Evolutionary conservation across 2,888 invertebrate species (phyloP).

Genomic region (Perizoma affinitatum): DNA sequence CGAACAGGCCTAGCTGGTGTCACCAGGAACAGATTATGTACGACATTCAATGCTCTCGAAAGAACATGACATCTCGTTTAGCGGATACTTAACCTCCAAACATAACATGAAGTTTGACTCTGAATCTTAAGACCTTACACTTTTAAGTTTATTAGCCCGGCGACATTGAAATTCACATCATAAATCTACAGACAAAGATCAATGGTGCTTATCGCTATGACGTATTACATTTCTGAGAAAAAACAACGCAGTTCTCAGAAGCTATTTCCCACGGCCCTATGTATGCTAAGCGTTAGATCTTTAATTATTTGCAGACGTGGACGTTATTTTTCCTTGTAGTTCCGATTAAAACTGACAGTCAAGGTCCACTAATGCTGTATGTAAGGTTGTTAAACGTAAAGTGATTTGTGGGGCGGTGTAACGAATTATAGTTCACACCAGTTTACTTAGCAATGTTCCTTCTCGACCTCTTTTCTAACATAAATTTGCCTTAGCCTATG

Average conservation of each 20-base stretch:
- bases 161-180: slow-evolving; percentile 18
- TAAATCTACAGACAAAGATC: slow-evolving; percentile 18
- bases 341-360: slow-evolving; percentile 16
- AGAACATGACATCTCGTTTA: too few relatives aligned
- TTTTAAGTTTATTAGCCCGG: slow-evolving; percentile 10
- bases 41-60: too few relatives aligned
- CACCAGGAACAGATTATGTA: too few relatives aligned
- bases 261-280: slow-evolving; percentile 61
- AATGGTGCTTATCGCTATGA: slow-evolving; percentile 36
- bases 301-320: slow-evolving; percentile 32
- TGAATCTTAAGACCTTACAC: slow-evolving; percentile 7
- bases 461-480: too few relatives aligned
- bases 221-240: slow-evolving; percentile 50
- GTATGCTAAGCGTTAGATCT: slow-evolving; percentile 33
- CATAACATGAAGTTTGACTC: background rate
- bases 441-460: too few relatives aligned
- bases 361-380: slow-evolving; percentile 1
- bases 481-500: too few relatives aligned
- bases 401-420: too few relatives aligned
- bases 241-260: slow-evolving; percentile 52
- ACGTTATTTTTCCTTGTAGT: slow-evolving; percentile 36
- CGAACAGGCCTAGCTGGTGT: too few relatives aligned
- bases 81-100: too few relatives aligned
- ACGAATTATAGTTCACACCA: too few relatives aligned
- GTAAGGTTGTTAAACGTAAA: too few relatives aligned